A percentile compares a stretch with the other conserved stretches of the same genome.
phyloP scores from a whole-genome alignment of 2,113 vertebrate species.

The Dunckerocampus dactyliophorus region DNA sequence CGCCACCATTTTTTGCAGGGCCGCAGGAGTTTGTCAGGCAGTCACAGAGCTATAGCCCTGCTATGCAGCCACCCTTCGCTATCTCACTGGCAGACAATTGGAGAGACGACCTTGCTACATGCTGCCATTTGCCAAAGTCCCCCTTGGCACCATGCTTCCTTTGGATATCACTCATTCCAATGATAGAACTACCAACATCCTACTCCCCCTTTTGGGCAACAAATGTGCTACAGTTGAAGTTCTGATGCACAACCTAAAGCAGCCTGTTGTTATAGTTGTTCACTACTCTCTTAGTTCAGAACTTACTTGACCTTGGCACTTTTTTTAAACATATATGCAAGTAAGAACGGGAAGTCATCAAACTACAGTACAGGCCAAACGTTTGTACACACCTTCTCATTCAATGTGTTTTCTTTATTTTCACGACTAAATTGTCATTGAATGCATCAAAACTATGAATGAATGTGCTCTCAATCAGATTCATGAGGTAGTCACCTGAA shows the following conservation, averaged over 20 bases:
- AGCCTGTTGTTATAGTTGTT: neutral
- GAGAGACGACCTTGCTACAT: constrained; percentile 66
- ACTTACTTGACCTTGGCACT: neutral
- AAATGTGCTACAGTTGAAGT: constrained; percentile 23
- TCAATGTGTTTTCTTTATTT: too few relatives aligned
- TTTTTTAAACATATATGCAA: neutral
- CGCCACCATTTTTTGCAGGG: constrained; percentile 53
- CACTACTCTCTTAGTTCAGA: too few relatives aligned
- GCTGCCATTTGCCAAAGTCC: constrained; percentile 64
- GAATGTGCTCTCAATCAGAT: too few relatives aligned
- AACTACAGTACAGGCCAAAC: too few relatives aligned
- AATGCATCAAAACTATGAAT: too few relatives aligned
- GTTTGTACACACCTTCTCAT: too few relatives aligned
- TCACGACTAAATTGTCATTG: too few relatives aligned
- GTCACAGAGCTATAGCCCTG: constrained; percentile 58
- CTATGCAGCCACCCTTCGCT: constrained; percentile 44
- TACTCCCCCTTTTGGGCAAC: constrained; percentile 29
- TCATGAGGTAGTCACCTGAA: too few relatives aligned
- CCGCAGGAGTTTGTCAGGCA: constrained; percentile 62
- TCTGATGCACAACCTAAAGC: constrained; percentile 12
- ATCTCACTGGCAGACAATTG: constrained; percentile 63
- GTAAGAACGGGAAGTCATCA: neutral
- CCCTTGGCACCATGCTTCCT: constrained; percentile 44
- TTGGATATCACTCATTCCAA: constrained; percentile 59
- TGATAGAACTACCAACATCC: constrained; percentile 38